phyloP scores from a whole-genome alignment of 2,888 invertebrate genomes.

The Trypoxylon attenuatum region DNA sequence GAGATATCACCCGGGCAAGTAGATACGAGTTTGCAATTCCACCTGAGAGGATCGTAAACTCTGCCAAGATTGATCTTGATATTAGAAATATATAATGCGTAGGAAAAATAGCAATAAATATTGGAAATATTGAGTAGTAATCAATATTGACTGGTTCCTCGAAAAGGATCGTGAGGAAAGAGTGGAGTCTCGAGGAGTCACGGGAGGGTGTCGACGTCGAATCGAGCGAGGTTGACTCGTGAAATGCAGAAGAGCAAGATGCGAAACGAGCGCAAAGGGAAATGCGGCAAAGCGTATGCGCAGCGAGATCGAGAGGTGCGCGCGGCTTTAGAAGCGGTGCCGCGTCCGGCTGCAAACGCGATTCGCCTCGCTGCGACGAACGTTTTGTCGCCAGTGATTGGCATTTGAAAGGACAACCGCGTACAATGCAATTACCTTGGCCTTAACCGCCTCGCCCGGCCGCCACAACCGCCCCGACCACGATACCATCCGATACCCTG shows the following conservation, averaged over 20 bases:
- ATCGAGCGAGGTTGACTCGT: constrained; percentile 1
- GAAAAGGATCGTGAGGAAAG: too few species aligned
- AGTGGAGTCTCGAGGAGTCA: not conserved
- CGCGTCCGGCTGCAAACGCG: constrained; percentile 52
- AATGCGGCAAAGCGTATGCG: constrained; percentile 10
- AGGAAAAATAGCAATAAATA: too few species aligned
- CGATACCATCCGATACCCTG: constrained; percentile 45
- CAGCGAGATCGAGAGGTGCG: constrained; percentile 38
- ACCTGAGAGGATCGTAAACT: too few species aligned
- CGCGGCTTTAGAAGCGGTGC: constrained; percentile 48
- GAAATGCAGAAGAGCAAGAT: not conserved
- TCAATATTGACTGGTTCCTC: too few species aligned
- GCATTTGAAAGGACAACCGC: constrained; percentile 73
- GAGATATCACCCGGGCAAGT: too few species aligned
- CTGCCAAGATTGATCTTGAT: too few species aligned
- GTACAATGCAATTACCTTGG: constrained; percentile 74
- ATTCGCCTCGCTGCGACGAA: constrained; percentile 70
- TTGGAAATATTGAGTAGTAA: too few species aligned
- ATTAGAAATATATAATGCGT: too few species aligned
- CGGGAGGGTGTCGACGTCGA: constrained; percentile 1
- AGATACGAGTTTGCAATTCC: too few species aligned
- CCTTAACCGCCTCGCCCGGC: constrained; percentile 58
- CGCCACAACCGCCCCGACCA: too few species aligned
- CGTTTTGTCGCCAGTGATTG: constrained; percentile 74
- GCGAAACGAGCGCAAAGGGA: not conserved